phyloP scores from a whole-genome alignment of 2,113 vertebrate species.

The Gambusia holbrooki region DNA sequence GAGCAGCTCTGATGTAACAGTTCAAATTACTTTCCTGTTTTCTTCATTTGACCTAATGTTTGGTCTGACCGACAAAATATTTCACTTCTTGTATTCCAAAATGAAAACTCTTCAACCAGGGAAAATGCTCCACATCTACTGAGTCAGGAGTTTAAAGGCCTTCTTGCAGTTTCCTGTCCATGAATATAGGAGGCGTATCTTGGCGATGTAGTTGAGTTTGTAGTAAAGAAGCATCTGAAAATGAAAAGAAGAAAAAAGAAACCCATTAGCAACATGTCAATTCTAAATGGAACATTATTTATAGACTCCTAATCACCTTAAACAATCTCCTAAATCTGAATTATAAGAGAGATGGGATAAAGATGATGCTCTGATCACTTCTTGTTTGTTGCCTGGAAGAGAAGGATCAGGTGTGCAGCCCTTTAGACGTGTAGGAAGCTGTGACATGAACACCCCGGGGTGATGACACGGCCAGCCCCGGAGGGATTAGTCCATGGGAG shows the following conservation, averaged over 20 bases:
- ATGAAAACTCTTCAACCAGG: not conserved
- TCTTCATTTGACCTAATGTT: not conserved
- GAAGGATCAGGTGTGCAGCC: conserved; percentile 48
- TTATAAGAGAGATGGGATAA: not conserved
- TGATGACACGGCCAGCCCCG: conserved; percentile 59
- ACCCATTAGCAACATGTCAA: conserved; percentile 1
- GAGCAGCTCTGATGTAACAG: conserved; percentile 5
- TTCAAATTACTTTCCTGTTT: not conserved
- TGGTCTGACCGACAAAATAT: conserved; percentile 10
- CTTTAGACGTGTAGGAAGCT: conserved; percentile 26
- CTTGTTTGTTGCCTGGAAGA: conserved; percentile 21
- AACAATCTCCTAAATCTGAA: not conserved
- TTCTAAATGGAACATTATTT: not conserved
- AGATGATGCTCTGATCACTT: not conserved
- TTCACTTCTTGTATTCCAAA: conserved; percentile 8
- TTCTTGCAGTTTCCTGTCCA: conserved; percentile 36
- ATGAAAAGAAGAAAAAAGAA: conserved; percentile 1
- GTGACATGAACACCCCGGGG: conserved; percentile 49
- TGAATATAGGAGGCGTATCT: conserved; percentile 6
- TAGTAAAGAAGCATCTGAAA: conserved; percentile 3
- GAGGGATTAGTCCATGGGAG: conserved; percentile 65
- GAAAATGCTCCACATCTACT: conserved; percentile 8
- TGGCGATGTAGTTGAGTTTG: conserved; percentile 7
- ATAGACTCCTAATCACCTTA: not conserved
- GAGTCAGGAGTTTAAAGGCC: conserved; percentile 34